Evolutionary conservation across 2,113 vertebrate genomes (phyloP).

Genomic region (Nansenia antarctica): DNA sequence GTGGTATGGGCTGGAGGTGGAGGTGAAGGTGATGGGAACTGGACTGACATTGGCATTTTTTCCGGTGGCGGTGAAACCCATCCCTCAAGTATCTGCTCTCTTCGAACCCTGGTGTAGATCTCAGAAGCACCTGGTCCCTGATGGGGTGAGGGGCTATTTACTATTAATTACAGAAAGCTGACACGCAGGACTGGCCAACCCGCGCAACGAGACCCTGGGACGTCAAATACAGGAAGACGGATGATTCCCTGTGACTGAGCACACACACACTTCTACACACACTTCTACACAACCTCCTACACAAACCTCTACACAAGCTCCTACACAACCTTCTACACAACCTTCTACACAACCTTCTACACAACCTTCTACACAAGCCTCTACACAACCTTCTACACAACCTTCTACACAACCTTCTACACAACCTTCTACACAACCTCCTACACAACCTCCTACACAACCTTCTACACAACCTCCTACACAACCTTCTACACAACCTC

Average conservation of each 20-base stretch:
- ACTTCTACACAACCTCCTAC: background rate
- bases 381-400: no score
- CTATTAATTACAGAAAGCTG: constrained; percentile 75
- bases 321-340: no score
- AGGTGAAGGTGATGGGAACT: background rate
- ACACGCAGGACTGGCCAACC: constrained; percentile 56
- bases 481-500: no score
- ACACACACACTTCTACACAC: constrained; percentile 51
- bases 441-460: no score
- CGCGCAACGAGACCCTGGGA: constrained; percentile 59
- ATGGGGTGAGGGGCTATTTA: constrained; percentile 58
- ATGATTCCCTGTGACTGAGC: constrained; percentile 61
- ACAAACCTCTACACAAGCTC: constrained; percentile 50
- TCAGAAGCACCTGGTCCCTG: constrained; percentile 37
- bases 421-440: constrained; percentile 35
- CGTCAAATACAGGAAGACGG: constrained; percentile 61
- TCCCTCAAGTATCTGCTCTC: background rate
- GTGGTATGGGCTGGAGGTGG: no score
- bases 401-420: constrained; percentile 52
- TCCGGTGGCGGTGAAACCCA: no score
- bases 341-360: constrained; percentile 52
- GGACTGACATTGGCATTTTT: background rate
- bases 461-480: no score
- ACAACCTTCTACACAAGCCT: no score
- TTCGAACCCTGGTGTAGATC: background rate